Conservation (phyloP, 2,113 vertebrate species). For the Charina bottae region DNA sequence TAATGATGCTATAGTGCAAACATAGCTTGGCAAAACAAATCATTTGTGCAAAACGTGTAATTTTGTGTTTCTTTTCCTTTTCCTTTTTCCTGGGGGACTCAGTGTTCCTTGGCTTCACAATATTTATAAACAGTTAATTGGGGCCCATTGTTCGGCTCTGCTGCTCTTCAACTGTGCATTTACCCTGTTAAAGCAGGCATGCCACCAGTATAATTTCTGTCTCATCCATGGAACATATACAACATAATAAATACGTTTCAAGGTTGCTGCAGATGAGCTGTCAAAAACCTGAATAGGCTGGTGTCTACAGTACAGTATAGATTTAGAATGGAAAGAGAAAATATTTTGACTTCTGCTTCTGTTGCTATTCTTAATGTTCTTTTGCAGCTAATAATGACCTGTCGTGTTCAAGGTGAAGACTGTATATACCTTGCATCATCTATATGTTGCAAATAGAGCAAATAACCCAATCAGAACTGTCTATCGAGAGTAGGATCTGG, state of each 20-base stretch:
- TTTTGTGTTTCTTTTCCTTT: neutral
- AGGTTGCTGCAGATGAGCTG: neutral
- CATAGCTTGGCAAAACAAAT: neutral
- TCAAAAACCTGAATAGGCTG: conserved; percentile 9
- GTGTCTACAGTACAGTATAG: neutral
- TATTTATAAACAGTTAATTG: conserved; percentile 22
- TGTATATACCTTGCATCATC: conserved; percentile 15
- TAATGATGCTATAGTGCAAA: conserved; percentile 25
- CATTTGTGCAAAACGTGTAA: neutral
- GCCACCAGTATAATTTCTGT: neutral
- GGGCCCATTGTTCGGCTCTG: conserved; percentile 15
- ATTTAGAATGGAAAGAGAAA: neutral
- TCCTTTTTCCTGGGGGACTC: neutral
- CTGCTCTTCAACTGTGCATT: conserved; percentile 2
- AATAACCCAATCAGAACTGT: neutral
- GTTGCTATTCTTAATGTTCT: conserved; percentile 4
- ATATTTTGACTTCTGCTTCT: neutral
- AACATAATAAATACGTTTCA: accelerated
- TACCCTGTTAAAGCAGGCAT: neutral
- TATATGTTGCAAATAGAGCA: neutral
- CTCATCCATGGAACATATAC: neutral
- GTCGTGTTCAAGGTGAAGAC: conserved; percentile 7
- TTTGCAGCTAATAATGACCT: conserved; percentile 23
- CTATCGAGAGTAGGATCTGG: neutral
- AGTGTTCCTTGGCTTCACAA: neutral